Conservation (phyloP, 2,888 invertebrate species). For the Heliconius ismenius region DNA sequence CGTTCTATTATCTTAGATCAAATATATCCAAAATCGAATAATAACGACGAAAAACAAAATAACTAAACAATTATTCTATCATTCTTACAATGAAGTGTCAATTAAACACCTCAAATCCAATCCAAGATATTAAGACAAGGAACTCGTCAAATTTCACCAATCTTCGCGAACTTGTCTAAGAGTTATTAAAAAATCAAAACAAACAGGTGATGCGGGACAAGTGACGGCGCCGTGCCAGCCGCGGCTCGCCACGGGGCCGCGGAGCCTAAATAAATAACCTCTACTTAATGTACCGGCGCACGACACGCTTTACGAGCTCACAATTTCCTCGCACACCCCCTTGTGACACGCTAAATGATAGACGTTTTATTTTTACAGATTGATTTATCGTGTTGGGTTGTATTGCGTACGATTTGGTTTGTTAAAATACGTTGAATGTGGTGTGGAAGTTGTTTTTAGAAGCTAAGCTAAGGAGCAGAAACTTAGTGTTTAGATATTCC, state of each 20-base stretch:
- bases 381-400: slow-evolving; percentile 48
- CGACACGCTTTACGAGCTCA: slow-evolving; percentile 70
- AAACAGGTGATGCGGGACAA: slow-evolving; percentile 43
- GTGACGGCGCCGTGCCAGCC: slow-evolving; percentile 55
- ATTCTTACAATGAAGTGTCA: too few relatives aligned
- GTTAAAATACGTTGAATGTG: background rate
- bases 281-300: slow-evolving; percentile 71
- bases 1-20: too few relatives aligned
- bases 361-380: slow-evolving; percentile 49
- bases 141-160: too few relatives aligned
- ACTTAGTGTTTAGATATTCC: background rate
- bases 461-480: background rate
- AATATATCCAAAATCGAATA: too few relatives aligned
- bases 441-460: background rate
- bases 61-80: too few relatives aligned
- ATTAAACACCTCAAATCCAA: too few relatives aligned
- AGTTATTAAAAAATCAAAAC: slow-evolving; percentile 36
- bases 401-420: slow-evolving; percentile 30
- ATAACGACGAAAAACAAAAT: too few relatives aligned
- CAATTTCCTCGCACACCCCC: slow-evolving; percentile 62
- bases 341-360: slow-evolving; percentile 57
- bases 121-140: too few relatives aligned
- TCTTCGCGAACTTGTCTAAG: slow-evolving; percentile 23
- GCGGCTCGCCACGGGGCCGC: slow-evolving; percentile 60
- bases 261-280: slow-evolving; percentile 78